phyloP scores from a whole-genome alignment of 2,797 vertebrate genomes.

The Acipenser ruthenus region DNA sequence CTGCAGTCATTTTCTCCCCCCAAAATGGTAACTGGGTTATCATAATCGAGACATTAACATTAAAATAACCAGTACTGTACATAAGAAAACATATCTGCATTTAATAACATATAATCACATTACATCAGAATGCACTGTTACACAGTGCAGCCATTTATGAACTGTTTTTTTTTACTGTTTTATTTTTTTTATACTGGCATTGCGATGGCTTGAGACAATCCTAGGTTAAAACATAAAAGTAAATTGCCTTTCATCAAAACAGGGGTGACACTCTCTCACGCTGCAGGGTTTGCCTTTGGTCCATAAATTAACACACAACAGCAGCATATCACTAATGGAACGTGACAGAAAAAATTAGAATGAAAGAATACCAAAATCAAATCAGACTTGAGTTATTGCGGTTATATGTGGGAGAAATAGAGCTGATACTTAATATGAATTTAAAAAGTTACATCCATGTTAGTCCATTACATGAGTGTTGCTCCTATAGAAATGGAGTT shows the following conservation, averaged over 20 bases:
- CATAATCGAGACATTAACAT: slow-evolving; percentile 66
- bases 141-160: slow-evolving; percentile 74
- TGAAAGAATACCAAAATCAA: slow-evolving; percentile 31
- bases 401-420: slow-evolving; percentile 51
- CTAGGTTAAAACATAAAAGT: slow-evolving; percentile 45
- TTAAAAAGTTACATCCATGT: slow-evolving; percentile 68
- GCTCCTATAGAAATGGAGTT: slow-evolving; percentile 41
- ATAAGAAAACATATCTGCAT: slow-evolving; percentile 67
- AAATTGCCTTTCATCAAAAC: slow-evolving; percentile 54
- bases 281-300: slow-evolving; percentile 58
- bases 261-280: slow-evolving; percentile 38
- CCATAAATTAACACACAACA: slow-evolving; percentile 56
- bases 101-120: slow-evolving; percentile 84
- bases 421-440: slow-evolving; percentile 56
- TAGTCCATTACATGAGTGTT: slow-evolving; percentile 43
- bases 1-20: slow-evolving; percentile 35
- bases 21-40: slow-evolving; percentile 36
- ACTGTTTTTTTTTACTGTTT: slow-evolving; percentile 68
- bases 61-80: slow-evolving; percentile 76
- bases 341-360: slow-evolving; percentile 54
- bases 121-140: slow-evolving; percentile 88
- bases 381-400: slow-evolving; percentile 62
- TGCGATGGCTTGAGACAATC: slow-evolving; percentile 67
- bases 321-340: slow-evolving; percentile 46
- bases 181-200: slow-evolving; percentile 38